Evolutionary conservation across 2,797 vertebrate species (phyloP).

Genomic region (Numenius phaeopus): DNA sequence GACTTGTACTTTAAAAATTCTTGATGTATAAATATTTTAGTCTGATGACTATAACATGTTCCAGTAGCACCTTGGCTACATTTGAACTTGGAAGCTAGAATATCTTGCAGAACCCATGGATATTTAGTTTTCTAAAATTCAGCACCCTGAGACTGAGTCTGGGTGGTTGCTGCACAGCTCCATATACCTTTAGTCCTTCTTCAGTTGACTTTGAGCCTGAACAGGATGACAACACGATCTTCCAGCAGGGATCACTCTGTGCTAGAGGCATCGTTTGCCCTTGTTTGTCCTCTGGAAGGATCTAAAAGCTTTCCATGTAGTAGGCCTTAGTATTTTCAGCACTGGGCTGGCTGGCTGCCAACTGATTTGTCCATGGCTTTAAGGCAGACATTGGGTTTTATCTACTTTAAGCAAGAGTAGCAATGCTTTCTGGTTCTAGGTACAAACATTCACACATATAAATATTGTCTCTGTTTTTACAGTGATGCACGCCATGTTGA

Average conservation of each 20-base stretch:
- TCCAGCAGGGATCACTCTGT: background rate
- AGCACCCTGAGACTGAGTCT: background rate
- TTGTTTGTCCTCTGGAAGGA: background rate
- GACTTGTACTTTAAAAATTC: background rate
- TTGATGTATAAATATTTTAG: background rate
- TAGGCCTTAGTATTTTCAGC: background rate
- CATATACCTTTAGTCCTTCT: background rate
- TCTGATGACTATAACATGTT: background rate
- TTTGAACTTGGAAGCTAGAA: background rate
- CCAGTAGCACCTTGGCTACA: background rate
- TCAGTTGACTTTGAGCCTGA: background rate
- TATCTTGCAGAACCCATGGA: background rate
- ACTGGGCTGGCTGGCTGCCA: background rate
- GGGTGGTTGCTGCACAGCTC: background rate
- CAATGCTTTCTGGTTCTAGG: background rate
- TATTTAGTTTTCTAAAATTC: background rate
- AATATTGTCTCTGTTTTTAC: slow-evolving; percentile 9
- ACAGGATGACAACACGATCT: background rate
- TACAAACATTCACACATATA: background rate
- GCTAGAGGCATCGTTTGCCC: background rate
- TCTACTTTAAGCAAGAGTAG: background rate
- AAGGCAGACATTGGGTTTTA: background rate
- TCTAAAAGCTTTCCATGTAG: background rate
- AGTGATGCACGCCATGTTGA: slow-evolving; percentile 95
- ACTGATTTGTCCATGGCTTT: background rate